Conservation (phyloP, 2,113 vertebrate genomes). For the Pseudorectes ferrugineus region DNA sequence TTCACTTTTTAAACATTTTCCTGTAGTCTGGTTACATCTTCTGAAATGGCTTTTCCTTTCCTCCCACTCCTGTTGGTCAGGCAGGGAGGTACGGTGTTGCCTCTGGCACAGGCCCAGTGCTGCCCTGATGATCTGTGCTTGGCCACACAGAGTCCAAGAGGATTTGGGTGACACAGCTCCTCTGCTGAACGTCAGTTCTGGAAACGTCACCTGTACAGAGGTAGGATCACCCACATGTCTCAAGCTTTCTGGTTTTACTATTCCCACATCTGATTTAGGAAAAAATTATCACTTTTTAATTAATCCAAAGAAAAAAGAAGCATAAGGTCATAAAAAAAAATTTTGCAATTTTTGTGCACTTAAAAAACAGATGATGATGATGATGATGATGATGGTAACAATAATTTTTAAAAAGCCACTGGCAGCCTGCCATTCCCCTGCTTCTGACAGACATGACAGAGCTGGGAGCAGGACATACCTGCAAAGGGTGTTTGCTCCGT, state of each 20-base stretch:
- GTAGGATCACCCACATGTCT: constrained; percentile 41
- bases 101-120: not conserved
- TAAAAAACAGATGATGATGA: not conserved
- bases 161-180: constrained; percentile 74
- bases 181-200: constrained; percentile 65
- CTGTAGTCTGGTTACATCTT: not conserved
- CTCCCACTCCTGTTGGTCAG: accelerated
- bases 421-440: not conserved
- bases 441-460: accelerated
- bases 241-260: not conserved
- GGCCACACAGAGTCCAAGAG: constrained; percentile 66
- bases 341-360: not conserved
- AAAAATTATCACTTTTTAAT: not conserved
- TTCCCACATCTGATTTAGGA: not conserved
- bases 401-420: not conserved
- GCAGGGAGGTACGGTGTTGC: accelerated
- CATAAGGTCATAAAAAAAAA: not conserved
- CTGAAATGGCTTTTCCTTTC: not conserved
- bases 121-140: not conserved
- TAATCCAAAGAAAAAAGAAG: not conserved
- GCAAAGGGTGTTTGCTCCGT: accelerated
- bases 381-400: not conserved
- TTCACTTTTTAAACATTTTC: not conserved
- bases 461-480: accelerated
- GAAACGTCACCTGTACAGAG: constrained; percentile 78